Evolutionary conservation across 2,113 vertebrate species (phyloP), one percentile per base, ranked within the genome.

Genomic region (Sinosuthora webbiana): DNA sequence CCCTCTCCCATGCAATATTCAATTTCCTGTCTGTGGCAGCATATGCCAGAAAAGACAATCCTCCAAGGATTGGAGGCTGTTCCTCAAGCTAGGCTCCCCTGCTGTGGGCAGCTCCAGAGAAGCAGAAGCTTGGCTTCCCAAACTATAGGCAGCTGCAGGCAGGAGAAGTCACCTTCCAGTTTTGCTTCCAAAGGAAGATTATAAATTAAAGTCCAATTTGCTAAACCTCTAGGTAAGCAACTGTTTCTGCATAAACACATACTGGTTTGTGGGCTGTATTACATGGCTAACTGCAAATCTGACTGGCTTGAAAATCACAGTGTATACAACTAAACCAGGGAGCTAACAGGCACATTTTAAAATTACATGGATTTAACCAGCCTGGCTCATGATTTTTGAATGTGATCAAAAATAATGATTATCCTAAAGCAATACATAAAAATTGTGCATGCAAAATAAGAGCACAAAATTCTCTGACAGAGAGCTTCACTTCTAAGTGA

Each of bases 161-260:
- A 86, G 82, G 37, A 97, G 65, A 63, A 83, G 64, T 55, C 81
- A 90, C 92, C 83, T 94, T 93, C 93, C 80, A 90, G 53, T 27
- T 83, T 83, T 89, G 23, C 45, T 92, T 96, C 83, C 86, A 88
- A 67, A 82, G 85, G 75, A 77, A 71, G 87, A 77, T 88, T 88
- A 90, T 75, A 89, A 93, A 92, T 90, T 83, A 49, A 86, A 89
- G 77, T 62, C 92, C 86, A 86, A 75, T 90, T 93, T 94, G 69
- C 42, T 90, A 75, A 96, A 95, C 73, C 73, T 93, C 82, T 93
- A 75, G 92, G 92, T 92, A 90, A 94, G 95, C 86, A 89, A 89
- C 83, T 95, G 80, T 83, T 93, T 87, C 90, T 94, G 80, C 86
- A 78, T 93, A 93, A 94, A 87, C 83, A 94, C 62, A 57, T 68